phyloP scores from a whole-genome alignment of 2,888 invertebrate species.

The Lasioglossum lativentre region DNA sequence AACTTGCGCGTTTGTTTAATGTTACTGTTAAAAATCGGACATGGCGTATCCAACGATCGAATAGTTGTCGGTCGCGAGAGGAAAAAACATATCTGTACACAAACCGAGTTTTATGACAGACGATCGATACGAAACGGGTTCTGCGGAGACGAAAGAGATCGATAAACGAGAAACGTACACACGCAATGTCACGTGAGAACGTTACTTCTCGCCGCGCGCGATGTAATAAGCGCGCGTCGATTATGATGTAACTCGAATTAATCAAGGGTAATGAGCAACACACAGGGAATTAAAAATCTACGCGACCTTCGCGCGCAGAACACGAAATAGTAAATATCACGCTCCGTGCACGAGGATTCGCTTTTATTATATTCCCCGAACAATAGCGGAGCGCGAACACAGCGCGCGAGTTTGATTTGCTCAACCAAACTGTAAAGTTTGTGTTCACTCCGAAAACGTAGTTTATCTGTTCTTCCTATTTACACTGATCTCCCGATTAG shows the following conservation, averaged over 20 bases:
- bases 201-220: neutral
- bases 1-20: neutral
- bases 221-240: conserved; percentile 22
- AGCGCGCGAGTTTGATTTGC: conserved; percentile 21
- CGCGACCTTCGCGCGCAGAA: neutral
- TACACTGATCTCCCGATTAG: neutral
- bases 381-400: conserved; percentile 23
- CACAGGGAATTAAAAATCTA: conserved; percentile 23
- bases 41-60: too few species aligned
- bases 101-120: neutral
- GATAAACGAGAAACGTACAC: conserved; percentile 1
- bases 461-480: conserved; percentile 14
- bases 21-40: neutral
- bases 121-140: conserved; percentile 10
- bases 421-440: conserved; percentile 19
- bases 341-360: conserved; percentile 10
- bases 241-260: conserved; percentile 27
- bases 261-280: conserved; percentile 25
- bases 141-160: conserved; percentile 15
- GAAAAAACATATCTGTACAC: neutral
- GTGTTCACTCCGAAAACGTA: neutral
- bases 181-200: conserved; percentile 34
- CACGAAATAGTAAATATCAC: conserved; percentile 31
- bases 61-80: too few species aligned
- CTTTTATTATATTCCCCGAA: conserved; percentile 37